Conservation (phyloP, 2,797 vertebrate genomes). For the Cottoperca gobio region DNA sequence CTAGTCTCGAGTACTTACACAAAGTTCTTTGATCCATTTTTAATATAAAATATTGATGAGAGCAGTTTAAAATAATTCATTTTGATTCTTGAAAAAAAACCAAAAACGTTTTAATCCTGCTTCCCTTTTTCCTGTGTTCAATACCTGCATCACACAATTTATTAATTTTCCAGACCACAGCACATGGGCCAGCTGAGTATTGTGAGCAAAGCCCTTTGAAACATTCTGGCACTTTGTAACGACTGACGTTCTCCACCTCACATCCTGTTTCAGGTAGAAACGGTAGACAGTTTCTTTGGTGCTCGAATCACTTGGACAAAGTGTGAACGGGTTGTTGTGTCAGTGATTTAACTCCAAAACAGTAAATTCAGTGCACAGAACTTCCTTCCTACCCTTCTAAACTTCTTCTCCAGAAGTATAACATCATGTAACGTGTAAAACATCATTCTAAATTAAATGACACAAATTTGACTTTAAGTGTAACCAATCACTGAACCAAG, state of each 20-base stretch:
- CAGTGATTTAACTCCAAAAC: background rate
- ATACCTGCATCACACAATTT: background rate
- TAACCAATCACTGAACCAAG: background rate
- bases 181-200: background rate
- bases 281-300: background rate
- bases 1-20: too few relatives aligned
- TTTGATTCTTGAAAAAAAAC: too few relatives aligned
- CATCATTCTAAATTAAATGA: background rate
- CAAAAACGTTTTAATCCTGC: too few relatives aligned
- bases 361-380: background rate
- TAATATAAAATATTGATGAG: too few relatives aligned
- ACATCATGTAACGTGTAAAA: too few relatives aligned
- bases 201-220: background rate
- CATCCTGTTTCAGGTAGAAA: slow-evolving; percentile 8
- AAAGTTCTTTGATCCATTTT: too few relatives aligned
- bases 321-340: background rate
- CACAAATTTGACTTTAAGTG: background rate
- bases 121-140: background rate
- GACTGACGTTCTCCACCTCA: background rate
- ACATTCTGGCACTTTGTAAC: background rate
- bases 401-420: background rate
- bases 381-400: background rate
- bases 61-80: too few relatives aligned
- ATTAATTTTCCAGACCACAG: background rate
- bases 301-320: background rate